phyloP scores from a whole-genome alignment of 2,113 vertebrate species.

The Corythoichthys intestinalis region DNA sequence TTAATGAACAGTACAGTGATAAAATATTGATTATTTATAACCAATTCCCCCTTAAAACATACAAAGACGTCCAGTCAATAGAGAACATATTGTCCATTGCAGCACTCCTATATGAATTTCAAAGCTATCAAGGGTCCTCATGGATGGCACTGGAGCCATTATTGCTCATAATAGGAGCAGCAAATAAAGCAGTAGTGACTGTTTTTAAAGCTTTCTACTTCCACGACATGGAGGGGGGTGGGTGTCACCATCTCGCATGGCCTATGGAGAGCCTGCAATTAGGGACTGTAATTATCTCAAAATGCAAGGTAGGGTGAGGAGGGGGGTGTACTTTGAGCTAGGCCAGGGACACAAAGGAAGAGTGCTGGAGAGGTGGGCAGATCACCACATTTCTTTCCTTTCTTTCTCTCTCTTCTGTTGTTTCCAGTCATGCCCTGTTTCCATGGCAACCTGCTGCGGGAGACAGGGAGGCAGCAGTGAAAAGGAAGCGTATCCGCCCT shows the following conservation, averaged over 20 bases:
- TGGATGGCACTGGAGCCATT: background rate
- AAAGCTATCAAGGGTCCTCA: slow-evolving; percentile 47
- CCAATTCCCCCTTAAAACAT: background rate
- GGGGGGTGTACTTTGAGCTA: slow-evolving; percentile 45
- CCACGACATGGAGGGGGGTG: slow-evolving; percentile 17
- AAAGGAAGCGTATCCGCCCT: slow-evolving; percentile 73
- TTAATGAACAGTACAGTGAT: background rate
- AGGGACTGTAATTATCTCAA: slow-evolving; percentile 64
- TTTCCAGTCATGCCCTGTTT: slow-evolving; percentile 80
- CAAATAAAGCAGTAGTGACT: slow-evolving; percentile 40
- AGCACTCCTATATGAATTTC: slow-evolving; percentile 43
- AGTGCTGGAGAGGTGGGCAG: slow-evolving; percentile 72
- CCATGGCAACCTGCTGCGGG: slow-evolving; percentile 76
- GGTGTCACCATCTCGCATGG: slow-evolving; percentile 51
- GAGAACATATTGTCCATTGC: slow-evolving; percentile 14
- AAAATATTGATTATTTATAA: slow-evolving; percentile 9
- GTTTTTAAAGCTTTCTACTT: slow-evolving; percentile 51
- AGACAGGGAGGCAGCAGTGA: slow-evolving; percentile 73
- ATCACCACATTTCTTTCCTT: slow-evolving; percentile 61
- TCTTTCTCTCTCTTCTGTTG: slow-evolving; percentile 76
- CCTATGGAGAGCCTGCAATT: slow-evolving; percentile 65
- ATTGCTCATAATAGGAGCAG: background rate
- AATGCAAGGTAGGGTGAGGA: slow-evolving; percentile 48
- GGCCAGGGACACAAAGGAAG: slow-evolving; percentile 65
- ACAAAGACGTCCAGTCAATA: slow-evolving; percentile 10